A percentile compares a stretch with the other conserved stretches of the same genome.
These are phyloP conservation scores for Corythornis cristatus DNA, from an alignment of 2,113 vertebrate species.

Conservation along the genomic window DNA sequence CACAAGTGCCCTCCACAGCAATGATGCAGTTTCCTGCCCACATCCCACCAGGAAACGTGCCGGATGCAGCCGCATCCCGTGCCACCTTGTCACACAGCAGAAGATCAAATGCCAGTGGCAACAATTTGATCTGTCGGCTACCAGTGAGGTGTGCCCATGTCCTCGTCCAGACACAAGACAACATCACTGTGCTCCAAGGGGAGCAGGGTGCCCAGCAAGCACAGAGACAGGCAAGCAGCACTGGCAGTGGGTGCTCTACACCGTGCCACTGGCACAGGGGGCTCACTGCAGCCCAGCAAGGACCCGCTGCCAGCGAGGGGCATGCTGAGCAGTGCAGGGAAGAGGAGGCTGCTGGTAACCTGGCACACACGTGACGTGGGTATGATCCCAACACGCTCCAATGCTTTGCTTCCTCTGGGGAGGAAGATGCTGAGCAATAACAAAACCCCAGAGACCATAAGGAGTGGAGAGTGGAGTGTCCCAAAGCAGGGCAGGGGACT, in stretches of 20 bases:
- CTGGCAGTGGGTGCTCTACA: fast-evolving
- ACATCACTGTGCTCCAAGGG: background rate
- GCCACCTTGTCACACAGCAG: background rate
- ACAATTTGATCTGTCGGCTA: background rate
- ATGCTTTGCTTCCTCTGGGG: background rate
- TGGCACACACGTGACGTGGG: fast-evolving
- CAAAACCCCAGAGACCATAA: background rate
- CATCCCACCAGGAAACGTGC: background rate
- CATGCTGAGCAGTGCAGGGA: fast-evolving
- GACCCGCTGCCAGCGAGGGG: fast-evolving
- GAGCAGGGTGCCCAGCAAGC: background rate
- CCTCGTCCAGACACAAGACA: background rate
- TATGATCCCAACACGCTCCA: background rate
- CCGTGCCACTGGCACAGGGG: fast-evolving
- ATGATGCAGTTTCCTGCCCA: slow-evolving; percentile 6
- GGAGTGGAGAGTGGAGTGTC: background rate
- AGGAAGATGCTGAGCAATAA: background rate
- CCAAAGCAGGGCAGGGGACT: background rate
- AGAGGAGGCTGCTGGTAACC: background rate
- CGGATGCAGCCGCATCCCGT: background rate
- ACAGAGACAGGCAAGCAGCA: background rate
- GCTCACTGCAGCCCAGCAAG: background rate
- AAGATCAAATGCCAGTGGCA: background rate
- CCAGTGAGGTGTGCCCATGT: background rate
- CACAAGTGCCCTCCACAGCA: background rate